These are phyloP conservation scores for Melieria omissa DNA, from an alignment of 2,888 invertebrate species.

Conservation along the genomic window DNA sequence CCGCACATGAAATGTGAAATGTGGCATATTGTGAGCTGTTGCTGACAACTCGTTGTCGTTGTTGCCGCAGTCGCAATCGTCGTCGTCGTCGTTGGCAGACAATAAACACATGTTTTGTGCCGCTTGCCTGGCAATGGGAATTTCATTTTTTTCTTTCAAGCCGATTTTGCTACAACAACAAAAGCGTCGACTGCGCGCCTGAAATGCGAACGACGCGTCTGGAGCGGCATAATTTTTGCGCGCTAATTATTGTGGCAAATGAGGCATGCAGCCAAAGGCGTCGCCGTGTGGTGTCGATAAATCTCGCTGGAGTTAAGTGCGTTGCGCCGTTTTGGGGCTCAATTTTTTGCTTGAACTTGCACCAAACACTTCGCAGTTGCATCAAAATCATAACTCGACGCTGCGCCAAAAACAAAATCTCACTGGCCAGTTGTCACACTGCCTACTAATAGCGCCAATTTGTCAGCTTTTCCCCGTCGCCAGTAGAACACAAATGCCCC, in stretches of 20 bases:
- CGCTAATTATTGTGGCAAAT: constrained; percentile 45
- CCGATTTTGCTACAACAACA: background rate
- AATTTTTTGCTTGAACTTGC: too few species aligned
- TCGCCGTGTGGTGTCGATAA: constrained; percentile 39
- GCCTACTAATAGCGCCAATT: too few species aligned
- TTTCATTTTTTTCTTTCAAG: background rate
- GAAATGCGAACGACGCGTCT: background rate
- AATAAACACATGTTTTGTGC: constrained; percentile 58
- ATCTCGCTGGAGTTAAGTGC: constrained; percentile 29
- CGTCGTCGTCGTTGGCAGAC: constrained; percentile 40
- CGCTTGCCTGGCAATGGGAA: constrained; percentile 43
- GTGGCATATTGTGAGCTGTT: constrained; percentile 31
- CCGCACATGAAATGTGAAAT: constrained; percentile 23
- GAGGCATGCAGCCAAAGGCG: constrained; percentile 41
- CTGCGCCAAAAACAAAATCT: too few species aligned
- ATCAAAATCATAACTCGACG: too few species aligned
- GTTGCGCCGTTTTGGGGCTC: background rate
- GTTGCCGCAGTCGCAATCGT: background rate
- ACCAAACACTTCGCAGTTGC: too few species aligned
- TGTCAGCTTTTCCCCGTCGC: too few species aligned
- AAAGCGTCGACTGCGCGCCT: background rate
- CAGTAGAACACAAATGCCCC: constrained; percentile 17
- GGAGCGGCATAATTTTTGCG: constrained; percentile 37
- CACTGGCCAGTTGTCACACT: too few species aligned
- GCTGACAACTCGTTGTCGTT: constrained; percentile 23